These are phyloP conservation scores for Neoseiulus cucumeris DNA, from an alignment of 1,140 invertebrate genomes.

Conservation along the genomic window DNA sequence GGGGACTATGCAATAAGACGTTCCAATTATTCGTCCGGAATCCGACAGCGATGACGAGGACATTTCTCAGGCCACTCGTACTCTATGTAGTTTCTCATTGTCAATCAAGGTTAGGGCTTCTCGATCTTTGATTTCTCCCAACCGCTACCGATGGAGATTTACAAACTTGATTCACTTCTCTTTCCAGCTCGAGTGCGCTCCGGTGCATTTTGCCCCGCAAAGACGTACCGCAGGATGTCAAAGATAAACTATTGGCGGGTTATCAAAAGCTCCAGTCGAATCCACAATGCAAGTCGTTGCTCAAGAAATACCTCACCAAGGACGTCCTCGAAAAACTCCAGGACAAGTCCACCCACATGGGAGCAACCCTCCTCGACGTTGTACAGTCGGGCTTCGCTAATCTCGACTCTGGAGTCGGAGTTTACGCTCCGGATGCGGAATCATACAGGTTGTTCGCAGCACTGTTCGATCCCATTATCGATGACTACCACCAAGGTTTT, in stretches of 20 bases:
- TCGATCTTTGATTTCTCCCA: too few relatives aligned
- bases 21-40: too few relatives aligned
- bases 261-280: constrained; percentile 65
- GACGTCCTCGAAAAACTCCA: constrained; percentile 75
- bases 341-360: constrained; percentile 71
- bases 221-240: not conserved
- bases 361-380: constrained; percentile 66
- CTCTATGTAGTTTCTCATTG: too few relatives aligned
- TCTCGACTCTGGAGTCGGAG: constrained; percentile 55
- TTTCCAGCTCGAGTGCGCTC: not conserved
- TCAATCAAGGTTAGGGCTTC: too few relatives aligned
- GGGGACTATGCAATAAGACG: too few relatives aligned
- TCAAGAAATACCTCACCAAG: constrained; percentile 80
- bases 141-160: too few relatives aligned
- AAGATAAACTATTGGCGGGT: constrained; percentile 66
- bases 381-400: constrained; percentile 80
- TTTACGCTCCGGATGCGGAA: constrained; percentile 87
- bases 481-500: constrained; percentile 85
- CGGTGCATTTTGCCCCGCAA: not conserved
- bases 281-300: constrained; percentile 65
- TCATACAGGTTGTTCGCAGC: constrained; percentile 70
- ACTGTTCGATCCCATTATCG: constrained; percentile 86
- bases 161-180: too few relatives aligned
- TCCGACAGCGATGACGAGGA: too few relatives aligned
- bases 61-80: too few relatives aligned